These are phyloP conservation scores for Pedionomus torquatus DNA, from an alignment of 2,113 vertebrate species.

Conservation along the genomic window DNA sequence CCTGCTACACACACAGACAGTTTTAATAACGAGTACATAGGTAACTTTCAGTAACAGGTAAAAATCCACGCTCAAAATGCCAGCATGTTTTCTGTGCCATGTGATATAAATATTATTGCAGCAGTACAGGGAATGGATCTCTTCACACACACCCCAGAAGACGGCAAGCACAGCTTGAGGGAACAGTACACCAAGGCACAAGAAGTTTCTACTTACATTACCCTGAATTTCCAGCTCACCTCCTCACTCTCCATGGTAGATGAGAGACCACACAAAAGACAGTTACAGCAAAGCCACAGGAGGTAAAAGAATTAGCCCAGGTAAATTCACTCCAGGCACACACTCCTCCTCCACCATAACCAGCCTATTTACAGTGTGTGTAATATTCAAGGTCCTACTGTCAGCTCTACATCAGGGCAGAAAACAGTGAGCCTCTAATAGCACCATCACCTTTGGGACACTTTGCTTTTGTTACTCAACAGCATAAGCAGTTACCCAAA, in stretches of 20 bases:
- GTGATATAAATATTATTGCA: not conserved
- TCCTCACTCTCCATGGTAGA: not conserved
- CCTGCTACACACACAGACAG: not conserved
- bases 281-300: not conserved
- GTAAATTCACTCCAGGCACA: not conserved
- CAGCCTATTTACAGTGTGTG: rapidly evolving
- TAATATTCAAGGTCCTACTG: not conserved
- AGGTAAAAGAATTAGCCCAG: not conserved
- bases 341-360: not conserved
- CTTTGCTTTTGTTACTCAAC: not conserved
- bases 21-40: not conserved
- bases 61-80: not conserved
- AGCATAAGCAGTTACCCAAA: not conserved
- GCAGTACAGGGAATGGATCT: not conserved
- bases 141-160: not conserved
- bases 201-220: not conserved
- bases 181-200: not conserved
- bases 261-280: not conserved
- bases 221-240: not conserved
- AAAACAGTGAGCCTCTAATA: not conserved
- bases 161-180: not conserved
- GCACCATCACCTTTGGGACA: not conserved
- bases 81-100: rapidly evolving
- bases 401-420: not conserved
- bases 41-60: not conserved